Base-by-base conservation (phyloP, 2,888 invertebrate species). In the Leucophora obtusa region DNA sequence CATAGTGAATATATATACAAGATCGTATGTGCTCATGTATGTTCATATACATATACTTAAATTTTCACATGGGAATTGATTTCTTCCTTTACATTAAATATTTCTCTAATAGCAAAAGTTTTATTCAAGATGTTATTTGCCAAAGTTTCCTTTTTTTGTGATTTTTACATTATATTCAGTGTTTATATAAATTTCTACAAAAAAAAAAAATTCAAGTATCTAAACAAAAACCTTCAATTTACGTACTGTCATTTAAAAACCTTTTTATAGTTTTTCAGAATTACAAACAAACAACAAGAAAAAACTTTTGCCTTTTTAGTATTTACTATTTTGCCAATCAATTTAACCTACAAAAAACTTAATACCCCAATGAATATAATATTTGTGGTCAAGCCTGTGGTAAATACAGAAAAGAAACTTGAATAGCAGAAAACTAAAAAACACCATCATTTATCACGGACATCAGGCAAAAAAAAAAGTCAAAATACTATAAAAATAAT, bases 291-390 rank as follows among this genome's bases (percentile, higher is more conserved):
- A 59, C 33, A 18, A 56, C 33, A 33, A 56, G 54, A 60, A 59
- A 18, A 43, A 43, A 79, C 65, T 58, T 69, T 75, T 50, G n/a
- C n/a, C 50, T 24, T 66, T 65, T 21, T 10, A n/a, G 4, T 60
- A 78, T 81, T 74, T 74, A 62, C 69, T 70, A 70, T 65, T 73
- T 77, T 62, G 66, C 77, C 81, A 81, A 81, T 81, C 81, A 81
- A 81, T 81, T 81, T 81, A 81, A 77, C 60, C 70, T 56, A 56
- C 33, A 62, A 79, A 59, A 66, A 58, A 59, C 51, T 58, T 68
- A 77, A 74, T 70, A 66, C 69, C 69, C 73, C 65, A 66, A 81
- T 77, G 77, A 81, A 77, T 81, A 74, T 51, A 73, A 70, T 74
- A 77, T 77, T 77, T 71, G 73, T 66, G 81, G 81, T 81, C 77